These are phyloP conservation scores for Sapayoa aenigma DNA, from an alignment of 2,113 vertebrate species.

Conservation along the genomic window DNA sequence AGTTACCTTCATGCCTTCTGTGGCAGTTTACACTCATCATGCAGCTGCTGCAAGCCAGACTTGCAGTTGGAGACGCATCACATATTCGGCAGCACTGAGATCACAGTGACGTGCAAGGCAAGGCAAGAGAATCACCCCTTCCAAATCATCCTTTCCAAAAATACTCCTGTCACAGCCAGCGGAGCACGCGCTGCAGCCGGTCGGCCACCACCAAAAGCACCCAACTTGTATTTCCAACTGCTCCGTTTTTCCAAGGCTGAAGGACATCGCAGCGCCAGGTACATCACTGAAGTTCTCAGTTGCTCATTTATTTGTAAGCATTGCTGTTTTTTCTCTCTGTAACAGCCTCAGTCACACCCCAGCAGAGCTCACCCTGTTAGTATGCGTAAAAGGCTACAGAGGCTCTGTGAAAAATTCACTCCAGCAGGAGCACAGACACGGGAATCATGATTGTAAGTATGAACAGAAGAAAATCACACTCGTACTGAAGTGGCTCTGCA, in stretches of 20 bases:
- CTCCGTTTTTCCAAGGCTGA: not conserved
- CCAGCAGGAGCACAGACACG: not conserved
- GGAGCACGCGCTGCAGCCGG: not conserved
- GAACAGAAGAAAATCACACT: not conserved
- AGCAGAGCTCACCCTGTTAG: conserved; percentile 3
- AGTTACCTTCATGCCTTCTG: not conserved
- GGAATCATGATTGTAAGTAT: not conserved
- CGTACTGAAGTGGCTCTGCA: not conserved
- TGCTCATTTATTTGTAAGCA: not conserved
- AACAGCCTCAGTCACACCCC: conserved; percentile 8
- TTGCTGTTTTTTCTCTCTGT: not conserved
- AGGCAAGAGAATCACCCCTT: conserved; percentile 35
- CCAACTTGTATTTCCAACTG: not conserved
- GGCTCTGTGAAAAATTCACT: conserved; percentile 8
- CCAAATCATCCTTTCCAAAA: conserved; percentile 14
- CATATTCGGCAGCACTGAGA: conserved; percentile 37
- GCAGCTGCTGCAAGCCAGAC: conserved; percentile 4
- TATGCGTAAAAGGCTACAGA: conserved; percentile 7
- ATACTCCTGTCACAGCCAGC: not conserved
- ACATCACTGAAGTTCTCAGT: not conserved
- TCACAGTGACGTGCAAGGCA: conserved; percentile 48
- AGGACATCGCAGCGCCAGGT: not conserved
- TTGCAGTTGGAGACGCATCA: not conserved
- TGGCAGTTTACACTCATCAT: not conserved
- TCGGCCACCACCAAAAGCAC: not conserved